A percentile compares a stretch with the other conserved stretches of the same genome.
phyloP scores from a whole-genome alignment of 2,888 invertebrate genomes.

The Alcis repandata region DNA sequence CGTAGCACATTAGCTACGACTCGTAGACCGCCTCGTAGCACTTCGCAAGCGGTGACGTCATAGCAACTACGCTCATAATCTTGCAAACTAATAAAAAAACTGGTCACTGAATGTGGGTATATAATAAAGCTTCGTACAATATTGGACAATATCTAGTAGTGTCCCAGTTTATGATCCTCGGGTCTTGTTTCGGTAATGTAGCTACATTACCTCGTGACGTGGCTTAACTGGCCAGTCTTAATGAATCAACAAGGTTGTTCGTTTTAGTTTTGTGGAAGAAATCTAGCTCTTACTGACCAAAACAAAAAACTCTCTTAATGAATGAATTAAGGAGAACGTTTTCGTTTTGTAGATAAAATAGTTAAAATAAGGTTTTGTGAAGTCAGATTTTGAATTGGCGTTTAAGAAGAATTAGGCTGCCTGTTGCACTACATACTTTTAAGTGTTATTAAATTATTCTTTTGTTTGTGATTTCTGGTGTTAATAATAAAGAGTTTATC shows the following conservation, averaged over 20 bases:
- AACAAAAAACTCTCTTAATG: too few relatives aligned
- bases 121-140: conserved; percentile 1
- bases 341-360: too few relatives aligned
- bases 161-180: neutral
- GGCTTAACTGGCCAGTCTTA: neutral
- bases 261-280: too few relatives aligned
- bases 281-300: too few relatives aligned
- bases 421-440: too few relatives aligned
- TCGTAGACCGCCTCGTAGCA: conserved; percentile 7
- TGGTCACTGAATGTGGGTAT: conserved; percentile 2
- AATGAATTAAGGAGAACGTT: too few relatives aligned
- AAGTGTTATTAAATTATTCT: too few relatives aligned
- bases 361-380: too few relatives aligned
- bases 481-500: too few relatives aligned
- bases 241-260: neutral
- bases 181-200: neutral
- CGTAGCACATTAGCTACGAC: neutral
- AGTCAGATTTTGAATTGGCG: too few relatives aligned
- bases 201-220: neutral
- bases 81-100: conserved; percentile 8
- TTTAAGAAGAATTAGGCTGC: too few relatives aligned
- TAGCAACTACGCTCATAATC: neutral
- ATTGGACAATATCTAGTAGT: conserved; percentile 8
- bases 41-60: conserved; percentile 7
- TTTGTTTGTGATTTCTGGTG: too few relatives aligned